Evolutionary conservation across 2,888 invertebrate genomes (phyloP).

Genomic region (Lithodes maja): DNA sequence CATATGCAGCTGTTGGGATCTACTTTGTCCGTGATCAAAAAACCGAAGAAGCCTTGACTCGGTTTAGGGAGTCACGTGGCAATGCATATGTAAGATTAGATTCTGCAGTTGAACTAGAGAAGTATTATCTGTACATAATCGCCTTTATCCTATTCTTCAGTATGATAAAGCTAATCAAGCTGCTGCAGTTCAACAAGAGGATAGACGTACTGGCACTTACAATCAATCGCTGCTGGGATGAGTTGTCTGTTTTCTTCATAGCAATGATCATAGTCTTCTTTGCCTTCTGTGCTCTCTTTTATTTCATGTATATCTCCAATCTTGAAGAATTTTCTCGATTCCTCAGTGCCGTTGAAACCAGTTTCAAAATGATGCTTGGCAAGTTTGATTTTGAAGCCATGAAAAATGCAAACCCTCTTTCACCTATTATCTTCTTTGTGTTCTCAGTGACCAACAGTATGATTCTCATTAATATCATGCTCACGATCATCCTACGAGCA

Average conservation of each 20-base stretch:
- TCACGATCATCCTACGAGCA: conserved; percentile 60
- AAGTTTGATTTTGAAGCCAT: conserved; percentile 75
- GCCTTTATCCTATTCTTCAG: conserved; percentile 77
- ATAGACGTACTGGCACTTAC: conserved; percentile 73
- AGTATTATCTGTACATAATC: conserved; percentile 76
- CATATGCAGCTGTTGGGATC: conserved; percentile 52
- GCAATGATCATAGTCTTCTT: conserved; percentile 76
- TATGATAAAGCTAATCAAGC: conserved; percentile 76
- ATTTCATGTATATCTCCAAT: conserved; percentile 72
- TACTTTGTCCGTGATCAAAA: conserved; percentile 53
- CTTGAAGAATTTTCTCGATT: conserved; percentile 73
- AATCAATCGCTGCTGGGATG: conserved; percentile 72
- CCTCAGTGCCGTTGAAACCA: conserved; percentile 74
- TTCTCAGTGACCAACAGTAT: conserved; percentile 74
- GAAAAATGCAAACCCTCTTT: conserved; percentile 71
- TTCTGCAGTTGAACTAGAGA: conserved; percentile 75
- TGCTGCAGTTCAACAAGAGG: conserved; percentile 75
- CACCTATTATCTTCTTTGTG: conserved; percentile 74
- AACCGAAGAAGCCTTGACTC: conserved; percentile 35
- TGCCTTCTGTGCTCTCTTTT: conserved; percentile 74
- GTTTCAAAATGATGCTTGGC: conserved; percentile 76
- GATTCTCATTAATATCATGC: conserved; percentile 73
- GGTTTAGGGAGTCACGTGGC: conserved; percentile 66
- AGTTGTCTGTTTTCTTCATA: conserved; percentile 73
- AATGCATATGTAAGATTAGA: conserved; percentile 73